These are phyloP conservation scores for Catocala sponsa DNA, from an alignment of 2,888 invertebrate genomes.

Conservation along the genomic window DNA sequence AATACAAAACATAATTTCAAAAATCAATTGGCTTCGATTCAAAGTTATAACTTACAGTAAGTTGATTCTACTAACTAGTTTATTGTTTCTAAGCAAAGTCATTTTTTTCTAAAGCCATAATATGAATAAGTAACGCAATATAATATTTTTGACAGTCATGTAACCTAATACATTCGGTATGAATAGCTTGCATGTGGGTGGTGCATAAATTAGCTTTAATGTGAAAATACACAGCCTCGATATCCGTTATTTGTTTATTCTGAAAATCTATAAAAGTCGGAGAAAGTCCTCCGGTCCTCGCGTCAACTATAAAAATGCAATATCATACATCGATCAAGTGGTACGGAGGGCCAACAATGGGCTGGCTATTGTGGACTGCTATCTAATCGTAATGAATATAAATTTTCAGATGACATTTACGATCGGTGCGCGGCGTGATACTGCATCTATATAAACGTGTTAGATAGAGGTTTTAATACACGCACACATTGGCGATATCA, in stretches of 20 bases:
- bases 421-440: slow-evolving; percentile 83
- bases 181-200: slow-evolving; percentile 69
- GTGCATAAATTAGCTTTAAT: slow-evolving; percentile 77
- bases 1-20: slow-evolving; percentile 1
- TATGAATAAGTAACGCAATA: slow-evolving; percentile 51
- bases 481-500: slow-evolving; percentile 68
- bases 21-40: not conserved
- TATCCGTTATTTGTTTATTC: slow-evolving; percentile 59
- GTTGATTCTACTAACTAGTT: slow-evolving; percentile 24
- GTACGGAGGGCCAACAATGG: slow-evolving; percentile 79
- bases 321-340: slow-evolving; percentile 84
- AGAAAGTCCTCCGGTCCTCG: slow-evolving; percentile 56
- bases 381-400: slow-evolving; percentile 88
- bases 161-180: slow-evolving; percentile 67
- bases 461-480: slow-evolving; percentile 76
- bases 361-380: slow-evolving; percentile 79
- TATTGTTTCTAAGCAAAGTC: slow-evolving; percentile 59
- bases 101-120: slow-evolving; percentile 40
- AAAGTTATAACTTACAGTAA: slow-evolving; percentile 1
- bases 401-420: slow-evolving; percentile 88
- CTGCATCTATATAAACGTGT: slow-evolving; percentile 80
- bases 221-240: slow-evolving; percentile 70
- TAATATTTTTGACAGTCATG: slow-evolving; percentile 60
- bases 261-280: slow-evolving; percentile 63
- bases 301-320: slow-evolving; percentile 79